A percentile compares a stretch with the other conserved stretches of the same genome.
Conservation (phyloP, 2,888 invertebrate genomes). For the Ophion ventricosus region DNA sequence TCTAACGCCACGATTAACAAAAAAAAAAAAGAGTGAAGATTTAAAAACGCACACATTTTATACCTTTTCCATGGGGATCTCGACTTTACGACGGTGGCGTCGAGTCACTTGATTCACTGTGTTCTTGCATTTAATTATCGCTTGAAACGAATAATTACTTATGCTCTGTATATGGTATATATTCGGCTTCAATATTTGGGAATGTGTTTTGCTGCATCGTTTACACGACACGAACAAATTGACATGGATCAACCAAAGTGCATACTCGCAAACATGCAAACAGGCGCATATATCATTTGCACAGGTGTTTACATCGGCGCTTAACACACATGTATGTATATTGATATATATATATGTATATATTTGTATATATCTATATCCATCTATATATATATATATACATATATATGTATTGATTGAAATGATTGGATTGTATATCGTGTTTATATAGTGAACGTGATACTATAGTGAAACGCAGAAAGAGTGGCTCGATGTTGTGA, state of each 20-base stretch:
- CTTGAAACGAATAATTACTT: conserved; percentile 42
- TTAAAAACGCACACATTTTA: conserved; percentile 82
- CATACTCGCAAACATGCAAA: conserved; percentile 45
- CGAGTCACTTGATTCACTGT: conserved; percentile 67
- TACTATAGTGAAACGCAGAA: conserved; percentile 66
- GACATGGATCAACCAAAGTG: not conserved
- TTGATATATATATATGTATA: conserved; percentile 52
- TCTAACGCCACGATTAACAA: conserved; percentile 20
- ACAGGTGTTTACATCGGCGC: conserved; percentile 44
- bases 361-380: conserved; percentile 53
- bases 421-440: conserved; percentile 67
- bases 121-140: conserved; percentile 52
- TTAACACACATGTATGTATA: conserved; percentile 60
- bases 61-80: conserved; percentile 85
- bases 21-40: not conserved
- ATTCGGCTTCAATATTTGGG: conserved; percentile 63
- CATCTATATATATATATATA: conserved; percentile 35
- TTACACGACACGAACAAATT: conserved; percentile 44
- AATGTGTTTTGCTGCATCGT: conserved; percentile 68
- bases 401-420: conserved; percentile 58
- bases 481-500: conserved; percentile 68
- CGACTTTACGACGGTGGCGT: conserved; percentile 71
- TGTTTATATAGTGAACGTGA: conserved; percentile 67
- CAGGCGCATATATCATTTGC: conserved; percentile 47
- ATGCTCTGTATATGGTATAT: conserved; percentile 45